Evolutionary conservation across 23 tunicate genomes (phyloP).

Genomic region (Botrylloides violaceus): DNA sequence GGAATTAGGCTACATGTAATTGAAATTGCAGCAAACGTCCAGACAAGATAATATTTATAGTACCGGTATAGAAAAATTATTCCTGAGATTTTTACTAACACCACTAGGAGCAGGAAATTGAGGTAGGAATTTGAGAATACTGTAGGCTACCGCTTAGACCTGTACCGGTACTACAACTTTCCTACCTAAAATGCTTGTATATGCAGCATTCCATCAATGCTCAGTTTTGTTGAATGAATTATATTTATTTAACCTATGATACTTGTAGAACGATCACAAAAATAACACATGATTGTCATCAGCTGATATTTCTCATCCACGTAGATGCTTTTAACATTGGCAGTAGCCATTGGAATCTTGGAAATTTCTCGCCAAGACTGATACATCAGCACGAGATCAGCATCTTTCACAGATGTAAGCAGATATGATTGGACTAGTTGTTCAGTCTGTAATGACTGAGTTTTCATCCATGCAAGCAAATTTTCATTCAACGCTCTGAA

Average conservation of each 20-base stretch:
- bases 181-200: too few species aligned
- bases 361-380: neutral
- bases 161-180: too few species aligned
- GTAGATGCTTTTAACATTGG: neutral
- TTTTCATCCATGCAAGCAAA: constrained; percentile 1
- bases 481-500: neutral
- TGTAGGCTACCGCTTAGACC: too few species aligned
- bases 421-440: neutral
- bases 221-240: too few species aligned
- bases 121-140: too few species aligned
- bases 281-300: neutral
- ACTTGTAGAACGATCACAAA: neutral
- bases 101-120: too few species aligned
- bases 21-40: too few species aligned
- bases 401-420: neutral
- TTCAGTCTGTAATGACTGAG: neutral
- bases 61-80: too few species aligned
- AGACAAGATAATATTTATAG: too few species aligned
- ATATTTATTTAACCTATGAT: neutral
- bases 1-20: too few species aligned
- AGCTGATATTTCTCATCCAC: neutral
- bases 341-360: neutral
- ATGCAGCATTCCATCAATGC: too few species aligned
- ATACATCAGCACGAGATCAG: neutral
- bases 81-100: too few species aligned